These are phyloP conservation scores for Eclectus roratus DNA, from an alignment of 2,113 vertebrate genomes.

Conservation along the genomic window DNA sequence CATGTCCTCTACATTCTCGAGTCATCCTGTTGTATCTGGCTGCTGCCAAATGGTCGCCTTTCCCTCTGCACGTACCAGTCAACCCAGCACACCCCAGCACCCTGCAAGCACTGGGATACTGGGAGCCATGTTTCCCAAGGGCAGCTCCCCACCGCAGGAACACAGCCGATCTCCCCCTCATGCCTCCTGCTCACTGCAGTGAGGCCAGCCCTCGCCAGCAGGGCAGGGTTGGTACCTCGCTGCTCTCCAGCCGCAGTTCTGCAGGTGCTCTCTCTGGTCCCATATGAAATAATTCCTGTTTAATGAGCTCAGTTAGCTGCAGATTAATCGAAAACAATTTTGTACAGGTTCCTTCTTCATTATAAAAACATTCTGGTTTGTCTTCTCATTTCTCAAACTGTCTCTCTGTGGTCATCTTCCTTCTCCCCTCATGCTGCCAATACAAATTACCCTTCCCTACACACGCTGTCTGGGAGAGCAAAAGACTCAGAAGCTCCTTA, in stretches of 20 bases:
- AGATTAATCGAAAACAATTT: slow-evolving; percentile 36
- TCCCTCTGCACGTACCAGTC: not conserved
- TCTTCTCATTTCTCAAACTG: not conserved
- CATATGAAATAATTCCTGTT: slow-evolving; percentile 10
- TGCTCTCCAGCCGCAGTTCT: not conserved
- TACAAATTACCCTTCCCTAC: not conserved
- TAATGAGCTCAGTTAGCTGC: not conserved
- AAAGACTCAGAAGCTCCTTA: slow-evolving; percentile 3
- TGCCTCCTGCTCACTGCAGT: not conserved
- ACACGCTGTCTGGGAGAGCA: not conserved
- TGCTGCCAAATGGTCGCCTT: not conserved
- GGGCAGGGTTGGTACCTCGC: not conserved
- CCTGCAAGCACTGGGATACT: not conserved
- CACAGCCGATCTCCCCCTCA: too few relatives aligned
- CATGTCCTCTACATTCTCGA: not conserved
- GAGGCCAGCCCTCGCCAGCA: not conserved
- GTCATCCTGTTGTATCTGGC: not conserved
- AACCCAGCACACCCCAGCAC: not conserved
- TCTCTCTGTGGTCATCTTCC: not conserved
- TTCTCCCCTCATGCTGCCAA: not conserved
- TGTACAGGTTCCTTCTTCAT: not conserved
- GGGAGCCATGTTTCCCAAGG: not conserved
- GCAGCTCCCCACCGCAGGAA: not conserved
- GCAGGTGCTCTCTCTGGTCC: not conserved
- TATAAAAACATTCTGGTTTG: not conserved